These are phyloP conservation scores for Pycnomerus fuliginosus DNA, from an alignment of 2,888 invertebrate genomes.

Conservation along the genomic window DNA sequence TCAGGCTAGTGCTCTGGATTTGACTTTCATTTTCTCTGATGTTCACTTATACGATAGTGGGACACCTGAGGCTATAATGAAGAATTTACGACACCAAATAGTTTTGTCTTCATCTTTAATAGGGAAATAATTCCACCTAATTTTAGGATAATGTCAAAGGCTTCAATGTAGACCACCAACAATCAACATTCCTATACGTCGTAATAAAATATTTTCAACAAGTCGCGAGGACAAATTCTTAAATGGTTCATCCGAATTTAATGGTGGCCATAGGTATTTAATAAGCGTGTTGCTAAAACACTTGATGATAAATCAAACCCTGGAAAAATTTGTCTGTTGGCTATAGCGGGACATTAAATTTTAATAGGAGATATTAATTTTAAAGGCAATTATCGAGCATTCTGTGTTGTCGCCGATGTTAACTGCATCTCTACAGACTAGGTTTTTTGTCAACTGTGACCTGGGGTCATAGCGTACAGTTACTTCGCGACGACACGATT, in stretches of 20 bases:
- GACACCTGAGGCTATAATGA: no score
- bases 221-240: no score
- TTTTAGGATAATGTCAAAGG: conserved; percentile 3
- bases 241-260: no score
- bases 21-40: no score
- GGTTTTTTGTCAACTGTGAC: conserved; percentile 7
- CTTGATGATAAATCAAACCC: conserved; percentile 7
- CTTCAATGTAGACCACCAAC: no score
- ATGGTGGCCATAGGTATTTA: no score
- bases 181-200: no score
- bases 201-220: no score
- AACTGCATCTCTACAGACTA: conserved; percentile 6
- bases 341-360: conserved; percentile 7
- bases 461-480: conserved; percentile 6
- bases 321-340: conserved; percentile 12
- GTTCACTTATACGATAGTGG: no score
- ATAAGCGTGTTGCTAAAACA: conserved; percentile 8
- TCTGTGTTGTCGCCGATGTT: conserved; percentile 14
- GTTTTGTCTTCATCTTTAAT: no score
- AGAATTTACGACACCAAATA: no score
- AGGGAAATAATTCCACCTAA: conserved; percentile 2
- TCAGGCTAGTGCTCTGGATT: no score
- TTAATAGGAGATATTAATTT: conserved; percentile 17
- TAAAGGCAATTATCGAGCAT: conserved; percentile 14
- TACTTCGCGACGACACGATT: conserved; percentile 1